phyloP scores from a whole-genome alignment of 2,888 invertebrate genomes.

The Habrosyne pyritoides region DNA sequence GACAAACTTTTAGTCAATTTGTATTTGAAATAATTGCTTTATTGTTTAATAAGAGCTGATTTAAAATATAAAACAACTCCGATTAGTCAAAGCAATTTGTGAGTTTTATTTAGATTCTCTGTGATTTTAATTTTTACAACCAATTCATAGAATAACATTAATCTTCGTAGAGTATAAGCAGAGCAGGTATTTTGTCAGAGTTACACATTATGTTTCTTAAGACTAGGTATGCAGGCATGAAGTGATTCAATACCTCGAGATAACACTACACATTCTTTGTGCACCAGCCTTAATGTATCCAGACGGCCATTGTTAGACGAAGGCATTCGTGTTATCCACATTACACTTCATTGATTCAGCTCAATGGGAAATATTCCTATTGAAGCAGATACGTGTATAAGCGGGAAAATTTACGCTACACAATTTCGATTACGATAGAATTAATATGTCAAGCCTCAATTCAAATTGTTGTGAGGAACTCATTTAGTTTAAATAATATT shows the following conservation, averaged over 20 bases:
- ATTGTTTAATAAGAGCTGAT: too few species aligned
- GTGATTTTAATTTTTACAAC: too few species aligned
- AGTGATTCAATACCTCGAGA: conserved; percentile 8
- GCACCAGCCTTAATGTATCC: conserved; percentile 44
- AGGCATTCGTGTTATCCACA: conserved; percentile 68
- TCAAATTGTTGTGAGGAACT: conserved; percentile 1
- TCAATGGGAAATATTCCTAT: conserved; percentile 68
- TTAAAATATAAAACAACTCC: too few species aligned
- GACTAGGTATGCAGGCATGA: neutral
- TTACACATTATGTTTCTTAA: neutral
- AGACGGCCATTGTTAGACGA: conserved; percentile 50
- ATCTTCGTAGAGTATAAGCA: too few species aligned
- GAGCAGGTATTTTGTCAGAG: neutral
- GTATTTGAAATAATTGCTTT: too few species aligned
- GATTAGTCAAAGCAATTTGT: too few species aligned
- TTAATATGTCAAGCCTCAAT: conserved; percentile 8
- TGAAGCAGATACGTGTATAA: conserved; percentile 39
- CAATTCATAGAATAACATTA: too few species aligned
- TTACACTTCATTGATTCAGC: conserved; percentile 67
- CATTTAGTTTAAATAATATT: too few species aligned
- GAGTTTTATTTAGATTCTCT: too few species aligned
- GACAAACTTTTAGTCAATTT: too few species aligned
- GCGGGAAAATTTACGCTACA: conserved; percentile 30
- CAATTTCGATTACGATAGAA: conserved; percentile 14
- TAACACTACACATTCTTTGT: conserved; percentile 29